Evolutionary conservation across 1,140 invertebrate species (phyloP).

Genomic region (Telenomus remus): DNA sequence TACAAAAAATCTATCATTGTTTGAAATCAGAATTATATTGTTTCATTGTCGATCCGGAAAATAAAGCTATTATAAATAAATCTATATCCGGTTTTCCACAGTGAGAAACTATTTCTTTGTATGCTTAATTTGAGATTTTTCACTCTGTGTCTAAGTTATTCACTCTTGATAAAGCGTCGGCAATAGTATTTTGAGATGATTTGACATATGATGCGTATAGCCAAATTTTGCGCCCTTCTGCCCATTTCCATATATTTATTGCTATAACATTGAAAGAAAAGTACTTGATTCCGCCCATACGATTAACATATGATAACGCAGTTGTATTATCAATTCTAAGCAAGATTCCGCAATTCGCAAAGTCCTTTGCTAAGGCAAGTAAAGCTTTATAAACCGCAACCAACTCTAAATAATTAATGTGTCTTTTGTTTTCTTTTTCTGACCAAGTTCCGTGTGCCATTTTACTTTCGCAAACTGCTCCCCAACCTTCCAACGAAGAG

Average conservation of each 20-base stretch:
- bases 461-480: slow-evolving; percentile 4
- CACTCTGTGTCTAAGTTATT: slow-evolving; percentile 22
- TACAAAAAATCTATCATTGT: slow-evolving; percentile 12
- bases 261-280: not conserved
- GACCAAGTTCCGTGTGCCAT: slow-evolving; percentile 12
- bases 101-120: not conserved
- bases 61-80: slow-evolving; percentile 24
- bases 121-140: not conserved
- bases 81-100: slow-evolving; percentile 9
- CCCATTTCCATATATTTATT: slow-evolving; percentile 21
- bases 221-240: slow-evolving; percentile 7
- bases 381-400: slow-evolving; percentile 9
- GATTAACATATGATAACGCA: slow-evolving; percentile 12
- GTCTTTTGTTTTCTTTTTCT: not conserved
- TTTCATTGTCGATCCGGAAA: slow-evolving; percentile 20
- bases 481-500: slow-evolving; percentile 9
- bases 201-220: slow-evolving; percentile 7
- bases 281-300: slow-evolving; percentile 14
- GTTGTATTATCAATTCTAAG: slow-evolving; percentile 17
- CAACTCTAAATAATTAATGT: slow-evolving; percentile 16
- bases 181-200: slow-evolving; percentile 3
- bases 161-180: slow-evolving; percentile 17
- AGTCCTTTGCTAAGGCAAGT: not conserved
- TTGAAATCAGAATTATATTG: slow-evolving; percentile 13
- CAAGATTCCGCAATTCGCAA: not conserved